Conservation (phyloP, 2,797 vertebrate species). For the Hapalemur alaotrensis region DNA sequence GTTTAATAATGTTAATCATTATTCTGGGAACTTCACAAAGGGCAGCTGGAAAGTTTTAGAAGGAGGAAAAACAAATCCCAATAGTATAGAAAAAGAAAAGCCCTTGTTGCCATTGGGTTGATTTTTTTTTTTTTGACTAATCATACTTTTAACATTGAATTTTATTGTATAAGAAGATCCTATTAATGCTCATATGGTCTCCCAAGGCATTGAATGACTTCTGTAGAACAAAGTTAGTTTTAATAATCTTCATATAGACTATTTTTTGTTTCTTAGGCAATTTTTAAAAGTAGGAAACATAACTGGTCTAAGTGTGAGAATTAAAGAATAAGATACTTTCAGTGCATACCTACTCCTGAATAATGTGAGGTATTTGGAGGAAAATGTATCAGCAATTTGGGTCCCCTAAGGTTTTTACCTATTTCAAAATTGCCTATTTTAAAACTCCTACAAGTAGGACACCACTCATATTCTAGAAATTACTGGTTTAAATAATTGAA, state of each 20-base stretch:
- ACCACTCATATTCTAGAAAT: constrained; percentile 37
- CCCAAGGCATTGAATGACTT: constrained; percentile 27
- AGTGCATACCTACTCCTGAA: not conserved
- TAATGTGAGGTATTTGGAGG: not conserved
- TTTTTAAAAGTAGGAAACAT: not conserved
- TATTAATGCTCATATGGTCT: not conserved
- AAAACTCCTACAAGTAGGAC: not conserved
- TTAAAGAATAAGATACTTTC: not conserved
- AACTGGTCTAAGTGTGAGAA: not conserved
- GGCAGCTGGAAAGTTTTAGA: constrained; percentile 76
- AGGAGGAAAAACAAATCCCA: not conserved
- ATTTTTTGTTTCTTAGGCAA: not conserved
- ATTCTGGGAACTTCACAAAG: constrained; percentile 91
- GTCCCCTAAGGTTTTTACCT: not conserved
- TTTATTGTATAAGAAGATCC: not conserved
- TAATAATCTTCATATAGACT: not conserved
- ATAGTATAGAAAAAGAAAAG: constrained; percentile 18
- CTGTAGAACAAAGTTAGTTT: constrained; percentile 8
- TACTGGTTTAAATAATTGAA: constrained; percentile 39
- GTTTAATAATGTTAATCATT: constrained; percentile 83
- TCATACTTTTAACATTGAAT: constrained; percentile 50
- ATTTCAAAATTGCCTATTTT: constrained; percentile 60
- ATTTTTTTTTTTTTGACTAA: not conserved
- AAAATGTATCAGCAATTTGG: not conserved
- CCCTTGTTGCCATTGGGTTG: constrained; percentile 66